These are phyloP conservation scores for Mixornis gularis DNA, from an alignment of 2,113 vertebrate species.

Conservation along the genomic window DNA sequence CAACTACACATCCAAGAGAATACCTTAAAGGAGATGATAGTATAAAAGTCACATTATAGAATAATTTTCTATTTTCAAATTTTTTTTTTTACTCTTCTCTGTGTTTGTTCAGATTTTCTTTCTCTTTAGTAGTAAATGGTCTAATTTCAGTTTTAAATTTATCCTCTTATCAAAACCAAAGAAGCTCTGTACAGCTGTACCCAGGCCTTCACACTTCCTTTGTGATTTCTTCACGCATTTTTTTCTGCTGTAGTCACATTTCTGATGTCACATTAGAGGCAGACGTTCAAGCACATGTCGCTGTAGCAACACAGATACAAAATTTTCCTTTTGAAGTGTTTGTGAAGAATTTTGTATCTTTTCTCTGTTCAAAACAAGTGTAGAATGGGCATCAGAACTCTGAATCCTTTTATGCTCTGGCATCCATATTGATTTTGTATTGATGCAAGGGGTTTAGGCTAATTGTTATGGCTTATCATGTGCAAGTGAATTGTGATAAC, in stretches of 20 bases:
- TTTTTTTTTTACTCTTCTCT: background rate
- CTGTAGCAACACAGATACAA: background rate
- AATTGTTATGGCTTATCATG: background rate
- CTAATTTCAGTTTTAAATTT: background rate
- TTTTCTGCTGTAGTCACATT: conserved; percentile 9
- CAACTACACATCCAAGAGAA: background rate
- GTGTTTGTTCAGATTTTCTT: background rate
- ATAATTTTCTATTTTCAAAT: background rate
- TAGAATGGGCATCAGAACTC: background rate
- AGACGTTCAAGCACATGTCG: background rate
- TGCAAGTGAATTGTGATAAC: background rate
- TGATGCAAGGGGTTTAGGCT: background rate
- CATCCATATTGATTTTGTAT: background rate
- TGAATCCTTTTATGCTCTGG: background rate
- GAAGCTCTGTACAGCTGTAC: background rate
- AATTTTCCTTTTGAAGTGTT: background rate
- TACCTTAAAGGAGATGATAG: background rate
- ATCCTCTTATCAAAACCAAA: background rate
- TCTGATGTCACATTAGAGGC: background rate
- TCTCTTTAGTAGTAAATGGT: background rate
- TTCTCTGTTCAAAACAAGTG: background rate
- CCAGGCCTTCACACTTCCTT: background rate
- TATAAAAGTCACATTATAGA: background rate
- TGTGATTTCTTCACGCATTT: conserved; percentile 2
- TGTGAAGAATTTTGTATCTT: background rate